Conservation (phyloP, 1,140 invertebrate species). For the Colletes latitarsis region DNA sequence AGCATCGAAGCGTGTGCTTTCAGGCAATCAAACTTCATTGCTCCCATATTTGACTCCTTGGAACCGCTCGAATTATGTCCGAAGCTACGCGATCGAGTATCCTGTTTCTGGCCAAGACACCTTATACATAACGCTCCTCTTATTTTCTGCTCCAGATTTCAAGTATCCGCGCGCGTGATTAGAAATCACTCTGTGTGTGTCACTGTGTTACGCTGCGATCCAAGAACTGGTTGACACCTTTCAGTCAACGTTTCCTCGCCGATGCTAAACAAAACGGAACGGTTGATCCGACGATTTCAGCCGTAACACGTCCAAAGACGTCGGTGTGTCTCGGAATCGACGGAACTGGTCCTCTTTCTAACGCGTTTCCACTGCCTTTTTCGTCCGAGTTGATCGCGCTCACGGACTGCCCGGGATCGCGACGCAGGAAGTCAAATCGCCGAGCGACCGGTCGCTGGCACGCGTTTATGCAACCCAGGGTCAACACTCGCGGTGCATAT, state of each 20-base stretch:
- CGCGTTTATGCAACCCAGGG: conserved; percentile 64
- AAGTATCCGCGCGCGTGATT: not conserved
- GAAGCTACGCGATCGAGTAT: no score
- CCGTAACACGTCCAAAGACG: not conserved
- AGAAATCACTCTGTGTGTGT: not conserved
- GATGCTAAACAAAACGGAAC: not conserved
- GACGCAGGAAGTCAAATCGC: conserved; percentile 36
- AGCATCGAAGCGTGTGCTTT: no score
- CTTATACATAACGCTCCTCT: not conserved
- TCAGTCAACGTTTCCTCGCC: not conserved
- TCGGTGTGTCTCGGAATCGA: not conserved
- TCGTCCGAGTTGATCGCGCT: not conserved
- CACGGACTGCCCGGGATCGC: conserved; percentile 10
- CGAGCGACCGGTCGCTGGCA: not conserved
- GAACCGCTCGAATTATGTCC: no score
- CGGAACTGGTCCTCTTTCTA: not conserved
- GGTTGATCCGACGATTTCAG: not conserved
- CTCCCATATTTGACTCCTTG: no score
- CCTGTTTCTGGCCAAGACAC: no score
- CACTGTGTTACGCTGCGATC: not conserved
- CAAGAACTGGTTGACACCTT: not conserved
- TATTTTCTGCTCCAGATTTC: not conserved
- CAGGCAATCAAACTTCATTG: no score
- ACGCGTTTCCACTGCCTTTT: conserved; percentile 19
- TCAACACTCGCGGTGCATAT: conserved; percentile 64